These are phyloP conservation scores for Pygoscelis antarcticus DNA, from an alignment of 2,113 vertebrate species.

Conservation along the genomic window DNA sequence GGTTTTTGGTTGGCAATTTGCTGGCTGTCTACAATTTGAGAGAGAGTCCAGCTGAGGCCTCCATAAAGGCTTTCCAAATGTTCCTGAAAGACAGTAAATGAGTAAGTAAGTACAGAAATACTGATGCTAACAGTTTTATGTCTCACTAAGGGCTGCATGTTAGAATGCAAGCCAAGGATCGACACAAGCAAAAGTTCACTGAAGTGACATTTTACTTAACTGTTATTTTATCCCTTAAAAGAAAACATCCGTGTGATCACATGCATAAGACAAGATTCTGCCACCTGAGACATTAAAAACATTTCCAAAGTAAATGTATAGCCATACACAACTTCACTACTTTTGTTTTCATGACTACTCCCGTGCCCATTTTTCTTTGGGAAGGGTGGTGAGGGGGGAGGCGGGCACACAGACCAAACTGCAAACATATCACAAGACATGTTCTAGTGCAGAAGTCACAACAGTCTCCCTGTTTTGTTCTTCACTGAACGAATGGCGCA, in stretches of 20 bases:
- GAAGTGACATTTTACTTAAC: background rate
- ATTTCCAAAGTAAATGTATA: background rate
- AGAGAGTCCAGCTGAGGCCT: constrained; percentile 78
- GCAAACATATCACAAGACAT: background rate
- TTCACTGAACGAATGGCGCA: background rate
- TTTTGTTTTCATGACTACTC: background rate
- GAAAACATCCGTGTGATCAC: background rate
- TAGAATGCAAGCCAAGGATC: background rate
- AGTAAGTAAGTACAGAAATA: background rate
- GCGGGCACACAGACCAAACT: background rate
- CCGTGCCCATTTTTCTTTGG: background rate
- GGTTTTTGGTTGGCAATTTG: constrained; percentile 62
- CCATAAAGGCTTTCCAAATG: constrained; percentile 93
- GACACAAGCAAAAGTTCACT: background rate
- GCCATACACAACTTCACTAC: background rate
- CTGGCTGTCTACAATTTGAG: constrained; percentile 54
- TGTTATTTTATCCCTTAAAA: background rate
- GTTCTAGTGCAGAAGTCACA: background rate
- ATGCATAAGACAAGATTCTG: background rate
- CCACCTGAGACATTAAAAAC: background rate
- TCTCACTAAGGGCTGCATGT: background rate
- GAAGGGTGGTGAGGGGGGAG: background rate
- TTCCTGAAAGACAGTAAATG: constrained; percentile 77
- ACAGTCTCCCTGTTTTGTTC: background rate
- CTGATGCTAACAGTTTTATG: background rate